These are phyloP conservation scores for Hetaerina americana DNA, from an alignment of 1,140 invertebrate genomes.

Conservation along the genomic window DNA sequence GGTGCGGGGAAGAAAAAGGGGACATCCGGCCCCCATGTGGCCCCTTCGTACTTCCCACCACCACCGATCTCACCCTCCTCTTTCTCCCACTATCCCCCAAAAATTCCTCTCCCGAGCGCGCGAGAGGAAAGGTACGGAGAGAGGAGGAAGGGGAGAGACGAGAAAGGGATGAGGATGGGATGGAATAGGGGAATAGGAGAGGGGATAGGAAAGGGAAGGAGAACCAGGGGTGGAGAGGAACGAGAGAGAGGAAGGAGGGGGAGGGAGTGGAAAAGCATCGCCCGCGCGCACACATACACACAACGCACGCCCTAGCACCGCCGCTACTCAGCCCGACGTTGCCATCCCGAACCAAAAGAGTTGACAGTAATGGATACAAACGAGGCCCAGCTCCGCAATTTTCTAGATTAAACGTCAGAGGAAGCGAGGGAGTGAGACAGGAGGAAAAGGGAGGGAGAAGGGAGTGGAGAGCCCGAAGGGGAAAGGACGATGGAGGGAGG, in stretches of 20 bases:
- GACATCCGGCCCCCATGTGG: background rate
- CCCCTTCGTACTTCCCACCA: background rate
- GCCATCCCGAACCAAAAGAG: slow-evolving; percentile 25
- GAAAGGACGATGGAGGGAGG: background rate
- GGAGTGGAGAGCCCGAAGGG: too few species aligned
- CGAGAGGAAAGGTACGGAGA: slow-evolving; percentile 3
- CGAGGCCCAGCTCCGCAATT: slow-evolving; percentile 33
- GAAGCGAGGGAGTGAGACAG: background rate
- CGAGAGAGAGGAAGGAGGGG: too few species aligned
- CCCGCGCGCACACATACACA: too few species aligned
- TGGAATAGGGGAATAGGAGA: too few species aligned
- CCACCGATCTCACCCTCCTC: background rate
- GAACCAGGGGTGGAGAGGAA: too few species aligned
- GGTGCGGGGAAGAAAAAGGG: background rate
- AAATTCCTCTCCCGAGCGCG: background rate
- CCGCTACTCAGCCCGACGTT: slow-evolving; percentile 10
- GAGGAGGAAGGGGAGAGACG: too few species aligned
- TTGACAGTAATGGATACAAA: slow-evolving; percentile 39
- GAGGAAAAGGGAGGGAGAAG: background rate
- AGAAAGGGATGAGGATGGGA: too few species aligned
- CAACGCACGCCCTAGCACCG: slow-evolving; percentile 11
- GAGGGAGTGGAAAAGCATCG: too few species aligned
- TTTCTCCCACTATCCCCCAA: background rate
- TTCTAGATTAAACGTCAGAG: slow-evolving; percentile 38
- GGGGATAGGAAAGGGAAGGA: too few species aligned